Conservation (phyloP, 1,140 invertebrate genomes). For the Megalonaias nervosa region DNA sequence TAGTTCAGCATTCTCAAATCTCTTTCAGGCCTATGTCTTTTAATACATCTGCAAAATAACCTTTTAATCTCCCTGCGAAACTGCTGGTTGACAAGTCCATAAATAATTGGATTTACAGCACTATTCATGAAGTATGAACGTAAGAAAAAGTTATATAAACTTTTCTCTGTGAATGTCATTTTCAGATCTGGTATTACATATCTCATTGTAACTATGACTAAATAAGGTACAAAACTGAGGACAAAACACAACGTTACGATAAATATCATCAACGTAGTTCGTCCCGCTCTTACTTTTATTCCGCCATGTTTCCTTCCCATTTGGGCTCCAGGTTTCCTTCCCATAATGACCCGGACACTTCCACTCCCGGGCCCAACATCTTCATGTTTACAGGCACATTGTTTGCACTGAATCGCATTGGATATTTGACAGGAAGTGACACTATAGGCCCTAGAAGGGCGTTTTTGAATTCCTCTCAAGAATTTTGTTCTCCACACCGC, state of each 20-base stretch:
- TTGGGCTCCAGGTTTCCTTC: constrained; percentile 17
- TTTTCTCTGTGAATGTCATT: constrained; percentile 14
- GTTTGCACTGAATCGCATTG: background rate
- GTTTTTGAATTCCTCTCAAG: constrained; percentile 17
- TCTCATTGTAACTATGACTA: constrained; percentile 24
- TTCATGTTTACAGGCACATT: background rate
- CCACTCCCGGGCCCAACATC: constrained; percentile 7
- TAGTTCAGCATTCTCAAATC: too few species aligned
- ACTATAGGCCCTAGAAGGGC: constrained; percentile 3
- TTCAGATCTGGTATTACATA: constrained; percentile 17
- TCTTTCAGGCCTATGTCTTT: too few species aligned
- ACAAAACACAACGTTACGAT: constrained; percentile 32
- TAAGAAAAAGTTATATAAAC: constrained; percentile 33
- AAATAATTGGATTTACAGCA: constrained; percentile 47
- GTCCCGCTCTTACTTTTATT: constrained; percentile 19
- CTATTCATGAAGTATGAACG: constrained; percentile 48
- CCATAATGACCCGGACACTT: constrained; percentile 6
- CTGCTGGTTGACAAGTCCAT: constrained; percentile 40
- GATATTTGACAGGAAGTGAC: background rate
- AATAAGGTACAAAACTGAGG: constrained; percentile 33
- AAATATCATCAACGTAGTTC: constrained; percentile 35
- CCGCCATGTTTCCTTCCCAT: constrained; percentile 28
- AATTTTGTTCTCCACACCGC: constrained; percentile 12
- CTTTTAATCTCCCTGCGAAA: constrained; percentile 34
- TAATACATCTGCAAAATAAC: constrained; percentile 2